Evolutionary conservation across 2,113 vertebrate species (phyloP).

Genomic region (Pseudois nayaur): DNA sequence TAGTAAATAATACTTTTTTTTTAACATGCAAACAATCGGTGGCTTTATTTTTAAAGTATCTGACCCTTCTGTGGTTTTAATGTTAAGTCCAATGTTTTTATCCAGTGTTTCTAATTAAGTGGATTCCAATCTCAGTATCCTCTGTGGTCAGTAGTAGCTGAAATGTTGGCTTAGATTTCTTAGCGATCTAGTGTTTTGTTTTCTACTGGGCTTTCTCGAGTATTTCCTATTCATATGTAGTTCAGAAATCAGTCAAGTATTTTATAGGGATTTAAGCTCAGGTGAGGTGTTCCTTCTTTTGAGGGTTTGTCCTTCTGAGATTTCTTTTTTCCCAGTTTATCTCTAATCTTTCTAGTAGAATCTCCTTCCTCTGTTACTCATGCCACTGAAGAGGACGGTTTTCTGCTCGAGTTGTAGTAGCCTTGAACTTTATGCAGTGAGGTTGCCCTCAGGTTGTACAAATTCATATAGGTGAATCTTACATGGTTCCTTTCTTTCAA

Average conservation of each 20-base stretch:
- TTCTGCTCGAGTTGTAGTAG: not conserved
- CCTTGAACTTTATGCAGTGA: not conserved
- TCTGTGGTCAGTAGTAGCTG: not conserved
- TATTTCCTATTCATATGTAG: not conserved
- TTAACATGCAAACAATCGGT: not conserved
- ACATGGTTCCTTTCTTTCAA: not conserved
- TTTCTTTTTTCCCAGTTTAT: not conserved
- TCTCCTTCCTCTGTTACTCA: not conserved
- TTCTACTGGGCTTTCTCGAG: not conserved
- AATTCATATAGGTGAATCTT: not conserved
- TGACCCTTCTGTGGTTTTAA: not conserved
- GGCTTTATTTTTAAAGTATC: not conserved
- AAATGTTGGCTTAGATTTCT: not conserved
- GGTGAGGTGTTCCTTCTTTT: not conserved
- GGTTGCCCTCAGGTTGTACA: not conserved
- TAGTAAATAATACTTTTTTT: not conserved
- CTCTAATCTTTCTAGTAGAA: not conserved
- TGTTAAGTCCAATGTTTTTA: not conserved
- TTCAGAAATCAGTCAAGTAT: not conserved
- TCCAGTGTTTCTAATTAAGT: not conserved
- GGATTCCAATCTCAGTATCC: not conserved
- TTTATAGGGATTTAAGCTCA: not conserved
- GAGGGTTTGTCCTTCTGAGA: not conserved
- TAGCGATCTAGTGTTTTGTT: not conserved
- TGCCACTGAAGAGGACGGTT: not conserved